phyloP scores from a whole-genome alignment of 2,888 invertebrate genomes.

The Zaprionus lineosus region DNA sequence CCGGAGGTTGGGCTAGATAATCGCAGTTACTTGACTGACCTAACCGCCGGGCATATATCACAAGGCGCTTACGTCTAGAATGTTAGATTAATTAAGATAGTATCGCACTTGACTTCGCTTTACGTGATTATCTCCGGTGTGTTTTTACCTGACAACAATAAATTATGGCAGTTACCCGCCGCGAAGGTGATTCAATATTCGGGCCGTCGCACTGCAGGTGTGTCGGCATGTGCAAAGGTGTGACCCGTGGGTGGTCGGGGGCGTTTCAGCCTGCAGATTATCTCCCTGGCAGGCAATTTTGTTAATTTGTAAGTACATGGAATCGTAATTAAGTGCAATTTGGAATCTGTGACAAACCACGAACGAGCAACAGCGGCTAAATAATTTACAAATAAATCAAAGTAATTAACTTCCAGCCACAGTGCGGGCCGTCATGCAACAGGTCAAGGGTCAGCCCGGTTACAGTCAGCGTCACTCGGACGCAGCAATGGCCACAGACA shows the following conservation, averaged over 20 bases:
- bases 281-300: conserved; percentile 34
- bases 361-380: conserved; percentile 35
- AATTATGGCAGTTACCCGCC: conserved; percentile 7
- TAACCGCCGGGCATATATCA: too few relatives aligned
- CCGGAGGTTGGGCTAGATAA: too few relatives aligned
- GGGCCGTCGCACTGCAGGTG: too few relatives aligned
- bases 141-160: conserved; percentile 43
- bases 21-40: too few relatives aligned
- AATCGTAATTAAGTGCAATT: conserved; percentile 65
- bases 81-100: conserved; percentile 7
- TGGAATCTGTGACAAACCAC: conserved; percentile 64
- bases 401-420: conserved; percentile 60
- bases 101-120: conserved; percentile 42
- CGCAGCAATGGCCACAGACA: conserved; percentile 23
- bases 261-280: conserved; percentile 1
- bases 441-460: conserved; percentile 67
- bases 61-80: too few relatives aligned
- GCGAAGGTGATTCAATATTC: not conserved
- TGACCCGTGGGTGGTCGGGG: not conserved
- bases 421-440: conserved; percentile 59
- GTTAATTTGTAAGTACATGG: conserved; percentile 69
- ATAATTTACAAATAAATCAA: conserved; percentile 70
- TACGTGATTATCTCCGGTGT: too few relatives aligned
- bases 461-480: conserved; percentile 46
- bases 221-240: not conserved